phyloP scores from a whole-genome alignment of 2,113 vertebrate genomes.

The Microtus oregoni region DNA sequence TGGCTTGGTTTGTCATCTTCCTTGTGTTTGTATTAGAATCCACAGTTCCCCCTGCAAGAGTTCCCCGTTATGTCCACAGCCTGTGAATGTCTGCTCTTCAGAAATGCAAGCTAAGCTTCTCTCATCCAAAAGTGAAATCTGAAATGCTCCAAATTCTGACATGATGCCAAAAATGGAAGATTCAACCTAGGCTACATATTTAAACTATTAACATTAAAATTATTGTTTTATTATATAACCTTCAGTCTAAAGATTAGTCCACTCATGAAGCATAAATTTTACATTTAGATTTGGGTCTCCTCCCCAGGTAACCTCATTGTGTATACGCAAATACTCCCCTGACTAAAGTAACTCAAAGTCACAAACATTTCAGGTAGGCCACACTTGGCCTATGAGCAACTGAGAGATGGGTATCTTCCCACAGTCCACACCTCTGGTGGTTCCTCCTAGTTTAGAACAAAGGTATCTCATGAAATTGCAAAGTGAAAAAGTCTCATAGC shows the following conservation, averaged over 20 bases:
- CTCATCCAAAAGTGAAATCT: background rate
- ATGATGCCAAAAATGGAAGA: background rate
- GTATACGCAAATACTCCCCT: no score
- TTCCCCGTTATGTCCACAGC: accelerated
- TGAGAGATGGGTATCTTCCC: no score
- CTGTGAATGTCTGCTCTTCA: background rate
- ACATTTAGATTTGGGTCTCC: background rate
- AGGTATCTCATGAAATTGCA: background rate
- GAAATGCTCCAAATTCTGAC: background rate
- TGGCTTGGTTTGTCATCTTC: background rate
- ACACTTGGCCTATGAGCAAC: background rate
- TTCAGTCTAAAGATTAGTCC: background rate
- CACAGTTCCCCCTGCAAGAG: background rate
- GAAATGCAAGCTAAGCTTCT: no score
- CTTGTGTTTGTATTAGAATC: background rate
- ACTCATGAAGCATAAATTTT: background rate
- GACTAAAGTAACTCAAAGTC: background rate
- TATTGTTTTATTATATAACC: background rate
- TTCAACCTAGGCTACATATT: background rate
- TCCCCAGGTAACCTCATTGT: background rate
- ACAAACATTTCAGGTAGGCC: background rate
- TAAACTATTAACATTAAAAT: background rate
- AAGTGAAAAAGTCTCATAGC: no score
- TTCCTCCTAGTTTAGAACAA: background rate
- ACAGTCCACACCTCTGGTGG: accelerated